Percentiles rank a stretch among this genome's conserved stretches.
These are phyloP conservation scores for Lymantria dispar DNA, from an alignment of 2,888 invertebrate genomes.

Conservation along the genomic window DNA sequence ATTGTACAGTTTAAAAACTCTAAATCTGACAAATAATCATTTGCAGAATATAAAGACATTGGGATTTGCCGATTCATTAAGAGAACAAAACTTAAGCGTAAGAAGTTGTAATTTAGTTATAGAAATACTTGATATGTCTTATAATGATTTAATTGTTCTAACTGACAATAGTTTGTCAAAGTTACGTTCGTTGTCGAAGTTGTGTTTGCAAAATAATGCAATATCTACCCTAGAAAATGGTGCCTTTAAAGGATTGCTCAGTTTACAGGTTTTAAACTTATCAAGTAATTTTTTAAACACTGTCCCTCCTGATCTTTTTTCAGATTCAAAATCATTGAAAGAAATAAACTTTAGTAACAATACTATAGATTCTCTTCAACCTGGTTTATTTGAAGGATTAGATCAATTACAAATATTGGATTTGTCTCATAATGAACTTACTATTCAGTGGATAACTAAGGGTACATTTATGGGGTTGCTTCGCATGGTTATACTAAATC, in stretches of 20 bases:
- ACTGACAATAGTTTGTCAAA: conserved; percentile 87
- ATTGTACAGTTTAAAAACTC: conserved; percentile 84
- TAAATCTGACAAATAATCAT: conserved; percentile 90
- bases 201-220: conserved; percentile 89
- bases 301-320: conserved; percentile 88
- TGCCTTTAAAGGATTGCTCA: conserved; percentile 86
- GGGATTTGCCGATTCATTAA: conserved; percentile 87
- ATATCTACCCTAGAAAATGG: conserved; percentile 88
- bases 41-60: conserved; percentile 89
- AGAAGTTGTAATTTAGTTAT: conserved; percentile 87
- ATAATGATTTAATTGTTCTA: conserved; percentile 87
- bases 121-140: conserved; percentile 87
- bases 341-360: conserved; percentile 90
- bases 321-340: conserved; percentile 84
- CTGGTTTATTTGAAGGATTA: conserved; percentile 87
- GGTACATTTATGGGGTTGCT: conserved; percentile 88
- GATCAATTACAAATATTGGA: conserved; percentile 88
- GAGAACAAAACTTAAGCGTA: conserved; percentile 79
- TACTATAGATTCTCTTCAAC: conserved; percentile 87
- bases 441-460: conserved; percentile 88
- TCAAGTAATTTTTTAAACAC: conserved; percentile 90
- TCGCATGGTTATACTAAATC: conserved; percentile 88
- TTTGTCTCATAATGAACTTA: conserved; percentile 86
- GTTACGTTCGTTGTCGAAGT: conserved; percentile 85
- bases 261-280: conserved; percentile 87